Evolutionary conservation across 2,888 invertebrate genomes (phyloP).

Genomic region (Lepidocyrtoides sp.): DNA sequence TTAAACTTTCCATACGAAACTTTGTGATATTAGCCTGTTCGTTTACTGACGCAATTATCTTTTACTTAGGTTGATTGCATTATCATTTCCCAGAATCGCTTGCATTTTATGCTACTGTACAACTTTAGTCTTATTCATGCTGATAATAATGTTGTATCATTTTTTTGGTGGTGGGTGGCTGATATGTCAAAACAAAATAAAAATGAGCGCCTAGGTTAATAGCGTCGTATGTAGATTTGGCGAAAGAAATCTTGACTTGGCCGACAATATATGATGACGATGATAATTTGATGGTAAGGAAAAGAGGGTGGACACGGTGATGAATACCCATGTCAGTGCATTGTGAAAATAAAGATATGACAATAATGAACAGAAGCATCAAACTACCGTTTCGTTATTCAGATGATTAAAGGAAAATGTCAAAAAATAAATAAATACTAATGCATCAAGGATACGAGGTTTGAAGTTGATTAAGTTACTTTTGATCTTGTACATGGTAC

Average conservation of each 20-base stretch:
- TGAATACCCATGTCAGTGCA: too few relatives aligned
- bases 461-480: too few relatives aligned
- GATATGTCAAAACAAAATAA: background rate
- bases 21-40: background rate
- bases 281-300: conserved; percentile 42
- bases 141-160: background rate
- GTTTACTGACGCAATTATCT: conserved; percentile 40
- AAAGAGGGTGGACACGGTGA: conserved; percentile 19
- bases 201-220: too few relatives aligned
- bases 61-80: conserved; percentile 66
- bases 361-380: too few relatives aligned
- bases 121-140: background rate
- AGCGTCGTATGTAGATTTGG: too few relatives aligned
- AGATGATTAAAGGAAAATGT: too few relatives aligned
- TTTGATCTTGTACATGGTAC: too few relatives aligned
- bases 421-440: too few relatives aligned
- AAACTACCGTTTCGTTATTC: too few relatives aligned
- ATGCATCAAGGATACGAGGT: too few relatives aligned
- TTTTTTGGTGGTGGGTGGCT: background rate
- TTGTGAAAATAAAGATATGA: too few relatives aligned
- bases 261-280: background rate
- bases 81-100: conserved; percentile 24
- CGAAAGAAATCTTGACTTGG: too few relatives aligned
- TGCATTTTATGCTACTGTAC: background rate
- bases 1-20: background rate